These are phyloP conservation scores for Zapornia atra DNA, from an alignment of 2,113 vertebrate species.

Conservation along the genomic window DNA sequence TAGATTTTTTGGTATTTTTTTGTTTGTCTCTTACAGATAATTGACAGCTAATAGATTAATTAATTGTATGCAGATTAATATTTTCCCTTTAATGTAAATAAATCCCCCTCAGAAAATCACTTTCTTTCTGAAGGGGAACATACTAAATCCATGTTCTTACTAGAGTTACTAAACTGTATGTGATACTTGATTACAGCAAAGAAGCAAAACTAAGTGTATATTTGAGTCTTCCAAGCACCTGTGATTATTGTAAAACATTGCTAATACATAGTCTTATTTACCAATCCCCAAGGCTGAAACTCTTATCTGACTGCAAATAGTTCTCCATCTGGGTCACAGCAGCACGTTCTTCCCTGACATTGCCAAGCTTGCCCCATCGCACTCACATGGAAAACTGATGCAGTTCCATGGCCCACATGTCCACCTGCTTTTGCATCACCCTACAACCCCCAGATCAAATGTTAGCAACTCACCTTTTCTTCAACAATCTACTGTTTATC, in stretches of 20 bases:
- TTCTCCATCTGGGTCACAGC: neutral
- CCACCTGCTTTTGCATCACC: neutral
- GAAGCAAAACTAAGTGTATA: neutral
- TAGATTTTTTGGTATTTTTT: neutral
- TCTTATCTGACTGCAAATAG: too few relatives aligned
- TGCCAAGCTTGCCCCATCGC: neutral
- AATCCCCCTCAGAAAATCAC: neutral
- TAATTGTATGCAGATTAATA: neutral
- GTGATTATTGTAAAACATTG: too few relatives aligned
- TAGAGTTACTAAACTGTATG: neutral
- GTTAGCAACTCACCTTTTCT: neutral
- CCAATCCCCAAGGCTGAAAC: too few relatives aligned
- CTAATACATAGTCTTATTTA: too few relatives aligned
- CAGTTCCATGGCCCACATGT: neutral
- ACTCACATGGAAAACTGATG: too few relatives aligned
- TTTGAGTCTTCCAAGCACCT: neutral
- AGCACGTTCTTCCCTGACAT: neutral
- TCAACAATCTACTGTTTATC: neutral
- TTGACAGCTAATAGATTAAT: neutral
- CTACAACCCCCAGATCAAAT: neutral
- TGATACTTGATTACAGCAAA: neutral
- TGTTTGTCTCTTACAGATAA: neutral
- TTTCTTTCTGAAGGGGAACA: neutral
- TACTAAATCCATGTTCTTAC: neutral
- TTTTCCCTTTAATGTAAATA: neutral